Evolutionary conservation across 2,888 invertebrate species (phyloP), one percentile per base, ranked within the genome.

Genomic region (Hypsopygia costalis): DNA sequence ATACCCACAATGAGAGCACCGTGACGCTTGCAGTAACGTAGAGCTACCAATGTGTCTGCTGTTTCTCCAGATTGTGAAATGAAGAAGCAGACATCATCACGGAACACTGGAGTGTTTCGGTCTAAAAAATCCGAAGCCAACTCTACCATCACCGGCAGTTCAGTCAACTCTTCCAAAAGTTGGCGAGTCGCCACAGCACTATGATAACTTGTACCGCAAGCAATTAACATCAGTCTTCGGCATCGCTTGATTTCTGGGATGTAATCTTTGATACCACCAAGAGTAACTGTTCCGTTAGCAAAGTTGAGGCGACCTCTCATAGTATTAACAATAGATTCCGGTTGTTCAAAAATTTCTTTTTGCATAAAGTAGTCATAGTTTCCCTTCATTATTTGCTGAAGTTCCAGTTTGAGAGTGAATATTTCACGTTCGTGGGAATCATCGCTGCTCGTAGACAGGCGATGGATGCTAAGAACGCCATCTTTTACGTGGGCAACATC

Each of bases 281-380:
- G 91, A 1, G 95, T 94, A 0, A 99, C 96, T 8, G 93, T 92
- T 62, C 96, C 89, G 59, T 93, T 93, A 44, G 95, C 95, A 81
- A 98, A 98, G 78, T 97, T 97, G 1, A 99, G 92, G 44, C 99
- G 95, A 6, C 99, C 99, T 73, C 99, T 93, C 99, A 99, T 99
- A 0, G 99, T 99, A 75, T 99, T 99, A 11, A 99, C 94, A 36
- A 98, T 98, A 0, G 99, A 99, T 73, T 99, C 99, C 0, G 99
- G 98, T 76, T 99, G 99, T 78, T 99, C 99, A 86, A 98, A 99
- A 72, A 99, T 99, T 91, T 99, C 99, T 82, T 99, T 99, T 81
- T 99, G 98, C 99, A 99, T 99, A 85, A 99, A 99, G 53, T 97
- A 98, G 59, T 96, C 95, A 90, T 96, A 99, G 80, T 97, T 98